These are phyloP conservation scores for Laupala kohalensis DNA, from an alignment of 1,140 invertebrate species.

Conservation along the genomic window DNA sequence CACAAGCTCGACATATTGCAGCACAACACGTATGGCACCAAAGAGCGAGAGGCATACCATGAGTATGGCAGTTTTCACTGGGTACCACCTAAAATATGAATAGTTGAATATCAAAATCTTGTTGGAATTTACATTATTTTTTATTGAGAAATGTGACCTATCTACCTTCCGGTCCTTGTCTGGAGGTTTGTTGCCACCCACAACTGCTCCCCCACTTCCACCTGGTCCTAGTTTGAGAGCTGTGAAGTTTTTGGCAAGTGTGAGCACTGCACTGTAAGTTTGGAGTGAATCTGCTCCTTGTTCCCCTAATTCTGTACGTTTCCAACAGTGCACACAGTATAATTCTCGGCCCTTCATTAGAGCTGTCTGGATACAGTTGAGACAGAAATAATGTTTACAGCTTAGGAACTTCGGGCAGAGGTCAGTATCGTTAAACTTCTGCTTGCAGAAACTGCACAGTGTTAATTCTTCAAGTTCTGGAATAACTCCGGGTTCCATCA, in stretches of 20 bases:
- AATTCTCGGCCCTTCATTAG: conserved; percentile 46
- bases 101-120: no score
- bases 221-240: conserved; percentile 34
- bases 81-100: conserved; percentile 9
- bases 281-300: conserved; percentile 47
- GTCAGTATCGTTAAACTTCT: conserved; percentile 51
- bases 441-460: conserved; percentile 51
- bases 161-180: conserved; percentile 37
- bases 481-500: conserved; percentile 31
- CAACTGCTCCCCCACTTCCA: conserved; percentile 9
- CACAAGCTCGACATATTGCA: conserved; percentile 51
- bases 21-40: conserved; percentile 57
- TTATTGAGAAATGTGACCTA: no score
- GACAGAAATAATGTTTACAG: conserved; percentile 63
- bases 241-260: conserved; percentile 43
- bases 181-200: conserved; percentile 24
- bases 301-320: conserved; percentile 44
- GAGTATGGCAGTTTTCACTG: conserved; percentile 50
- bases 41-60: conserved; percentile 53
- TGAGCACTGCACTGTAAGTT: conserved; percentile 47
- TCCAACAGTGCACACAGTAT: conserved; percentile 54
- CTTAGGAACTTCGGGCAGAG: conserved; percentile 55
- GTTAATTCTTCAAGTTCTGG: conserved; percentile 54
- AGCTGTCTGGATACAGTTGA: conserved; percentile 51
- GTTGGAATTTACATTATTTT: background rate